These are phyloP conservation scores for Otocyon megalotis DNA, from an alignment of 2,113 vertebrate genomes.

Conservation along the genomic window DNA sequence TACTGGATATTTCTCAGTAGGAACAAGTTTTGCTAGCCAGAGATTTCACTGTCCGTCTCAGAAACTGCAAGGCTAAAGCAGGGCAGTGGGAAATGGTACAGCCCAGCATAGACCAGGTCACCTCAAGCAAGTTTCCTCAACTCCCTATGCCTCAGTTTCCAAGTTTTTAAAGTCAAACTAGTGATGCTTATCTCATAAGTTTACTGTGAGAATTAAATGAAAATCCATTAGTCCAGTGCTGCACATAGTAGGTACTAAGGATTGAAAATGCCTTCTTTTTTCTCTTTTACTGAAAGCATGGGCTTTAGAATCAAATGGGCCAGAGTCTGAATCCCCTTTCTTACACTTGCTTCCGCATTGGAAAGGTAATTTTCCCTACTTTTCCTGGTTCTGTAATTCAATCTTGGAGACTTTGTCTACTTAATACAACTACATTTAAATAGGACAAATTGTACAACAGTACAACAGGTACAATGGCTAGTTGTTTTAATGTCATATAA, in stretches of 20 bases:
- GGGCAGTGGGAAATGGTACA: neutral
- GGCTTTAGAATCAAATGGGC: slow-evolving; percentile 1
- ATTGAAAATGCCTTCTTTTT: neutral
- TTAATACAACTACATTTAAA: neutral
- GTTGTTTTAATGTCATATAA: slow-evolving; percentile 27
- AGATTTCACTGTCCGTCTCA: neutral
- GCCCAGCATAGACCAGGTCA: neutral
- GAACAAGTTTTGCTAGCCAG: neutral
- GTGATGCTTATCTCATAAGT: neutral
- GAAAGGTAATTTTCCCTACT: neutral
- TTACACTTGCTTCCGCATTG: neutral
- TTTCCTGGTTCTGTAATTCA: neutral
- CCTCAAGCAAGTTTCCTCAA: neutral
- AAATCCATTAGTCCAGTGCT: neutral
- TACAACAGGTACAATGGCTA: neutral
- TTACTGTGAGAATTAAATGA: neutral
- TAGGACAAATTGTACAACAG: neutral
- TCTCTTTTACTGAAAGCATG: neutral
- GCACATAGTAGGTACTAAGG: neutral
- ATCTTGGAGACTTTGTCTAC: neutral
- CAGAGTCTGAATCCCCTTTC: neutral
- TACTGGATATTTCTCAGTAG: neutral
- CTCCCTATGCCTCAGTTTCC: neutral
- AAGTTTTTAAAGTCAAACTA: neutral
- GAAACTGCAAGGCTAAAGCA: neutral